These are phyloP conservation scores for Strix aluco DNA, from an alignment of 2,113 vertebrate genomes.

Conservation along the genomic window DNA sequence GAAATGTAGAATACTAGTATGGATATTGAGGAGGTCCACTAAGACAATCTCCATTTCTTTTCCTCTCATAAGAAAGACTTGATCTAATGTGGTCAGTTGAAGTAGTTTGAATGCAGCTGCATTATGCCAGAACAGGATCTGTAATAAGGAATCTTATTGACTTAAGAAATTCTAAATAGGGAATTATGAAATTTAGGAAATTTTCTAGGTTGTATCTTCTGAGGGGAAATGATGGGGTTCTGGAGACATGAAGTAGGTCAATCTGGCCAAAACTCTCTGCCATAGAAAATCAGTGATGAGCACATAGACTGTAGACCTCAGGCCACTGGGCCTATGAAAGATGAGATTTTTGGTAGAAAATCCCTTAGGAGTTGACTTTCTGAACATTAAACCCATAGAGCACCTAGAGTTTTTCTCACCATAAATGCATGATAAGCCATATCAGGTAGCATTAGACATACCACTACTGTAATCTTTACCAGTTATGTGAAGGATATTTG, in stretches of 20 bases:
- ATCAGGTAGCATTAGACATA: not conserved
- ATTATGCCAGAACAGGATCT: not conserved
- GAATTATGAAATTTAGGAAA: not conserved
- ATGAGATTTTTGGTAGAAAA: not conserved
- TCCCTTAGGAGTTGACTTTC: not conserved
- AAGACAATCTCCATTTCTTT: not conserved
- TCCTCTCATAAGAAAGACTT: not conserved
- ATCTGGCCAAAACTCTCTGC: not conserved
- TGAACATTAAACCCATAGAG: not conserved
- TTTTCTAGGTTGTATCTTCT: not conserved
- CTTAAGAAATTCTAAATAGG: not conserved
- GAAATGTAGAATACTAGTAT: not conserved
- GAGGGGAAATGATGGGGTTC: not conserved
- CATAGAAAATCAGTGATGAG: not conserved
- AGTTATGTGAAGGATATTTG: not conserved
- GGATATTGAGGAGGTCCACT: not conserved
- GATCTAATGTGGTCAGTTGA: not conserved
- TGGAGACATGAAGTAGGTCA: not conserved
- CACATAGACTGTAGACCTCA: not conserved
- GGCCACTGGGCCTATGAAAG: not conserved
- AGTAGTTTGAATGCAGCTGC: not conserved
- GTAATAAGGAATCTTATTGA: not conserved
- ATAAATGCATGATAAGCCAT: not conserved
- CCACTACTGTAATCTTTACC: not conserved
- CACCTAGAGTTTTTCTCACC: not conserved